A percentile compares a stretch with the other conserved stretches of the same genome.
Conservation (phyloP, 2,888 invertebrate species). For the Megaustenia siamemsis region DNA sequence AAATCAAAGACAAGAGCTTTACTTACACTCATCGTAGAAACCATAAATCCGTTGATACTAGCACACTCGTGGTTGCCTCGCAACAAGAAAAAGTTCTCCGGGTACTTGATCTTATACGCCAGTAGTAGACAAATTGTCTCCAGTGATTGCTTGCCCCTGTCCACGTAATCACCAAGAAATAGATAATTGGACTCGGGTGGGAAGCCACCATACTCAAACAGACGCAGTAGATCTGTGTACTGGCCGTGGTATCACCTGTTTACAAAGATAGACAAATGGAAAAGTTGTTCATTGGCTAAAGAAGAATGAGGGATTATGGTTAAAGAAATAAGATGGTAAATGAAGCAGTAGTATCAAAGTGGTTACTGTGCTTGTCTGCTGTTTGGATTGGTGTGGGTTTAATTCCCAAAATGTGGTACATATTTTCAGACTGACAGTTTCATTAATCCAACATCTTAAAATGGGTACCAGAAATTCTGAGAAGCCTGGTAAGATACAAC, state of each 20-base stretch:
- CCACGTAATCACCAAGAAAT: slow-evolving; percentile 80
- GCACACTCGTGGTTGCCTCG: slow-evolving; percentile 99
- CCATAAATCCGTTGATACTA: slow-evolving; percentile 99
- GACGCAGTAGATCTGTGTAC: slow-evolving; percentile 79
- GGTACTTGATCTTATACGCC: slow-evolving; percentile 95
- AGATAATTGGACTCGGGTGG: slow-evolving; percentile 80
- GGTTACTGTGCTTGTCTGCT: too few species aligned
- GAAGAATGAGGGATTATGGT: too few species aligned
- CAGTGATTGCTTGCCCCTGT: slow-evolving; percentile 80
- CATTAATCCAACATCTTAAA: too few species aligned
- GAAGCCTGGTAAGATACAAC: too few species aligned
- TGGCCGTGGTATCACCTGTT: slow-evolving; percentile 80
- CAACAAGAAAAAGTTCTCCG: slow-evolving; percentile 93
- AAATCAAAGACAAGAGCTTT: neutral
- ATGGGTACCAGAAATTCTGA: too few species aligned
- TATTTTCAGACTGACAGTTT: too few species aligned
- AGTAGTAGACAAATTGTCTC: slow-evolving; percentile 82
- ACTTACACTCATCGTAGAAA: slow-evolving; percentile 98
- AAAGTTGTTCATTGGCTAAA: neutral
- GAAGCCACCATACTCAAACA: slow-evolving; percentile 81
- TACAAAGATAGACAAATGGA: neutral
- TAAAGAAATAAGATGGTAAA: too few species aligned
- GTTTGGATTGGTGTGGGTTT: too few species aligned
- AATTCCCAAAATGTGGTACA: too few species aligned
- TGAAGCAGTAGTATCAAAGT: too few species aligned